These are phyloP conservation scores for Drosophila melanosoma DNA, from an alignment of 2,888 invertebrate genomes.

Conservation along the genomic window DNA sequence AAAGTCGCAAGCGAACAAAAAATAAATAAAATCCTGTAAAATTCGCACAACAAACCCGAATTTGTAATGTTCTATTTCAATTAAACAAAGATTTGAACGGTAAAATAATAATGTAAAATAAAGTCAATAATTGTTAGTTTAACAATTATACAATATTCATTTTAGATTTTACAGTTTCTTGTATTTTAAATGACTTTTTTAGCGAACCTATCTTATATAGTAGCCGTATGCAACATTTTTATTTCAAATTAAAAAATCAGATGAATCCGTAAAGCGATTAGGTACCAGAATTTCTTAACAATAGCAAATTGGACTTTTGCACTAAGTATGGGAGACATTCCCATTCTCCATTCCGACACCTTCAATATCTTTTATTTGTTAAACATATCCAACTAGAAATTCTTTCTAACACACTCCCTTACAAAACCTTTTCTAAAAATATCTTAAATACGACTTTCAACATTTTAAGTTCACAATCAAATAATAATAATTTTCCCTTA, in stretches of 20 bases:
- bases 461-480: not conserved
- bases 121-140: not conserved
- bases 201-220: too few relatives aligned
- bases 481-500: not conserved
- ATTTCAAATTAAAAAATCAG: not conserved
- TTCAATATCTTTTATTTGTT: too few relatives aligned
- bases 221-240: not conserved
- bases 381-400: not conserved
- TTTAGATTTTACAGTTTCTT: not conserved
- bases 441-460: not conserved
- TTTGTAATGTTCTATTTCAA: conserved; percentile 11
- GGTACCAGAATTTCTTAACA: not conserved
- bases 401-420: not conserved
- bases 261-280: not conserved
- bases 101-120: not conserved
- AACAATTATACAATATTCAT: not conserved
- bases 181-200: not conserved
- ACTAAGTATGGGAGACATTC: not conserved
- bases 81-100: not conserved
- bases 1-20: conserved; percentile 42
- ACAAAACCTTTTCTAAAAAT: not conserved
- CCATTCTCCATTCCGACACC: not conserved
- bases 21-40: conserved; percentile 7
- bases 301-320: not conserved
- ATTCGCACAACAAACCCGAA: conserved; percentile 9